These are phyloP conservation scores for Phalacrocorax carbo DNA, from an alignment of 2,113 vertebrate species.

Conservation along the genomic window DNA sequence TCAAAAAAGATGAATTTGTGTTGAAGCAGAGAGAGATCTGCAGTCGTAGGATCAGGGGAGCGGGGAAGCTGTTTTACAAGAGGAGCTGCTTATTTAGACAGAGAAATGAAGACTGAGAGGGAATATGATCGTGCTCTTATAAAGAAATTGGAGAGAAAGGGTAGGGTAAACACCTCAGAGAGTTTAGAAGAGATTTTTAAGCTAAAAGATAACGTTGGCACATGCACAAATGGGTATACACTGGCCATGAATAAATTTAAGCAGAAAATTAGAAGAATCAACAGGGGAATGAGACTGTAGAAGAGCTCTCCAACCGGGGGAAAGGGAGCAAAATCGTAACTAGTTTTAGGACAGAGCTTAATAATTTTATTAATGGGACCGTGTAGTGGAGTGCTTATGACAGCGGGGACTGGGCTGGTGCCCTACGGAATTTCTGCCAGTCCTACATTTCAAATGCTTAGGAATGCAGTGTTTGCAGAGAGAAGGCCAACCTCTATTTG, in stretches of 20 bases:
- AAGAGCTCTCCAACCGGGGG: background rate
- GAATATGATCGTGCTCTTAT: background rate
- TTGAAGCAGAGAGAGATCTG: background rate
- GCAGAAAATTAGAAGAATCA: constrained; percentile 10
- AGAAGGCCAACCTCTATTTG: background rate
- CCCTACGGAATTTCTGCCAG: background rate
- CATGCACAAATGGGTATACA: background rate
- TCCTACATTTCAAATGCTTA: background rate
- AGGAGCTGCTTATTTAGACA: background rate
- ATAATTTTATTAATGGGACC: background rate
- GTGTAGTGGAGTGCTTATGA: background rate
- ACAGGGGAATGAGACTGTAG: background rate
- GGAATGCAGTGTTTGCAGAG: background rate
- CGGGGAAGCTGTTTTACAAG: background rate
- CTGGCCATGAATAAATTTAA: constrained; percentile 13
- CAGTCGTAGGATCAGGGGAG: background rate
- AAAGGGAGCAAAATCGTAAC: background rate
- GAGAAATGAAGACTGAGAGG: background rate
- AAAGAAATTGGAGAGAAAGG: background rate
- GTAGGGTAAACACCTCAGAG: background rate
- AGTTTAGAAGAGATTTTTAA: background rate
- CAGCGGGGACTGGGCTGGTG: background rate
- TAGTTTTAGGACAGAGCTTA: background rate
- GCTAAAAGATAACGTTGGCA: background rate
- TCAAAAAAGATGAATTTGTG: background rate